Conservation (phyloP, 1,140 invertebrate species). For the Coptotermes formosanus region DNA sequence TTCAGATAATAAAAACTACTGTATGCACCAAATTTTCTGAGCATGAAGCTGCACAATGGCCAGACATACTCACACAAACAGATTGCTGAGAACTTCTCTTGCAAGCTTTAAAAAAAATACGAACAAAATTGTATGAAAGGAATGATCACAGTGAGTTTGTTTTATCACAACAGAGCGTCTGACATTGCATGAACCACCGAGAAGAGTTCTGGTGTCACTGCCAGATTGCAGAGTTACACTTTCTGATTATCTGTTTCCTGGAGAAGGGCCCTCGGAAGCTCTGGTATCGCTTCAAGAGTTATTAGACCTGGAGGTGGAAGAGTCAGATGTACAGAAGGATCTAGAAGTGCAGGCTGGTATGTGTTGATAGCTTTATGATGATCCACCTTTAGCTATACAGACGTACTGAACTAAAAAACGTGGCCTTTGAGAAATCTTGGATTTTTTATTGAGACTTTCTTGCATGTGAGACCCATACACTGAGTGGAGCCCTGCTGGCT, state of each 20-base stretch:
- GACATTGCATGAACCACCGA: conserved; percentile 72
- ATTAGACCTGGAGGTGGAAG: conserved; percentile 67
- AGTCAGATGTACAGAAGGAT: conserved; percentile 62
- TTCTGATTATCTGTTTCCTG: conserved; percentile 82
- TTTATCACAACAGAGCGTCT: conserved; percentile 10
- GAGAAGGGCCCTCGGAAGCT: conserved; percentile 73
- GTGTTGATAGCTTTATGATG: neutral
- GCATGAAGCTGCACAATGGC: no score
- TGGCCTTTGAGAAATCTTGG: neutral
- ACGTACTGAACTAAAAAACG: neutral
- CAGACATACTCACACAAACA: no score
- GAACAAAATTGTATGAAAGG: no score
- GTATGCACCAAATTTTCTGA: no score
- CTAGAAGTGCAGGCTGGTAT: conserved; percentile 49
- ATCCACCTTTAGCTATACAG: neutral
- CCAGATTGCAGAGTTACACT: conserved; percentile 64
- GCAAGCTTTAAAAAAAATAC: no score
- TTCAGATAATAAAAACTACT: no score
- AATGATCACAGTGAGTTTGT: no score
- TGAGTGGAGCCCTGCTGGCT: neutral
- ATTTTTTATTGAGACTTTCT: neutral
- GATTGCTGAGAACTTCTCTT: no score
- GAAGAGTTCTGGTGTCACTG: conserved; percentile 69
- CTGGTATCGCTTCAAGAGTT: conserved; percentile 70
- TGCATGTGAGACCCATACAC: neutral